A percentile compares a stretch with the other conserved stretches of the same genome.
Evolutionary conservation across 92 coral and sea anemone genomes (phyloP).

Genomic region (Virgularia gustaviana): DNA sequence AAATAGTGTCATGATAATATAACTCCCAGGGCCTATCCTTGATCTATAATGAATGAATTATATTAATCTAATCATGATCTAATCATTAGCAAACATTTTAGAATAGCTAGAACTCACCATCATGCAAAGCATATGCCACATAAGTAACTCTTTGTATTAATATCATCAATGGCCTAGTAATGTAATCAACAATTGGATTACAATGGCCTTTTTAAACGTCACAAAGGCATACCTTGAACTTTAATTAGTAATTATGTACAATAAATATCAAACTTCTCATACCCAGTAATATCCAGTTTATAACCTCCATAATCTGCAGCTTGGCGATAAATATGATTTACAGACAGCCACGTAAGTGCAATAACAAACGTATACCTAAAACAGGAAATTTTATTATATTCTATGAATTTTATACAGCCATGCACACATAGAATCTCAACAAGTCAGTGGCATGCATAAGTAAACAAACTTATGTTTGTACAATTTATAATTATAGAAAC

Average conservation of each 20-base stretch:
- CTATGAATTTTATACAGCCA: not conserved
- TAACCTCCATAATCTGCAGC: slow-evolving; percentile 84
- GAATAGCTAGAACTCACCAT: slow-evolving; percentile 58
- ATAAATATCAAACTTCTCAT: not conserved
- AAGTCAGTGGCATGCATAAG: too few relatives aligned
- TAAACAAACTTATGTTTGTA: too few relatives aligned
- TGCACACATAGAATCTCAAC: too few relatives aligned
- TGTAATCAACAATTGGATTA: not conserved
- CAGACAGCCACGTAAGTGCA: slow-evolving; percentile 48
- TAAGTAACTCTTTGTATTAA: slow-evolving; percentile 75
- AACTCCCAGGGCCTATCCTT: too few relatives aligned
- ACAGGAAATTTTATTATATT: not conserved
- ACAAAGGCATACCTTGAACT: not conserved
- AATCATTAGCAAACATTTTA: too few relatives aligned
- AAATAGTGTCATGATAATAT: too few relatives aligned
- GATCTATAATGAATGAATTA: too few relatives aligned
- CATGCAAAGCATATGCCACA: slow-evolving; percentile 80
- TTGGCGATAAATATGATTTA: slow-evolving; percentile 77
- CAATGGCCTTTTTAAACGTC: not conserved
- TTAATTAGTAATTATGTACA: not conserved
- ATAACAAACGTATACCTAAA: slow-evolving; percentile 35
- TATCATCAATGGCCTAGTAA: slow-evolving; percentile 80
- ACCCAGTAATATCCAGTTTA: slow-evolving; percentile 83
- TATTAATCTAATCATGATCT: too few relatives aligned
- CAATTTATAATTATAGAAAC: too few relatives aligned